Conservation (phyloP, 2,888 invertebrate genomes). For the Neoascia interrupta region DNA sequence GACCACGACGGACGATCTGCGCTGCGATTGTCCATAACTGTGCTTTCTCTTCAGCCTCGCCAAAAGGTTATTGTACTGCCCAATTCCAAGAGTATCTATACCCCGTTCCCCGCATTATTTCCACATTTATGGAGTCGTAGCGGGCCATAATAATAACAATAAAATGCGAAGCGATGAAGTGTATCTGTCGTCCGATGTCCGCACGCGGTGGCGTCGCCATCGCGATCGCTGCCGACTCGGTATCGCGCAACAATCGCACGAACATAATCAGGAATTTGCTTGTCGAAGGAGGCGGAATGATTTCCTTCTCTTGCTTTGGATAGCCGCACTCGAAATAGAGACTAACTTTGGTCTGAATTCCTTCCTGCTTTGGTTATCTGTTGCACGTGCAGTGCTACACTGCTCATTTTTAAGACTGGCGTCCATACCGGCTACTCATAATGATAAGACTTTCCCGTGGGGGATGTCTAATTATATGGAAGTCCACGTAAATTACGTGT, state of each 20-base stretch:
- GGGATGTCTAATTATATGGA: slow-evolving; percentile 22
- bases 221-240: slow-evolving; percentile 1
- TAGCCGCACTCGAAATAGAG: slow-evolving; percentile 40
- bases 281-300: slow-evolving; percentile 13
- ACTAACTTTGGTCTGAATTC: slow-evolving; percentile 30
- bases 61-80: slow-evolving; percentile 70
- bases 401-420: slow-evolving; percentile 10
- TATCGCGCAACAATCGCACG: slow-evolving; percentile 28
- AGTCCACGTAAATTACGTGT: slow-evolving; percentile 25
- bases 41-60: slow-evolving; percentile 63
- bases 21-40: slow-evolving; percentile 36
- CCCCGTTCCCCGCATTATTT: slow-evolving; percentile 32
- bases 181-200: slow-evolving; percentile 22
- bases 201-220: slow-evolving; percentile 23
- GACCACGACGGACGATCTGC: too few relatives aligned
- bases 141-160: slow-evolving; percentile 58
- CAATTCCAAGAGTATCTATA: slow-evolving; percentile 59
- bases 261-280: slow-evolving; percentile 49
- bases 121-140: slow-evolving; percentile 45
- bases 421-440: background rate
- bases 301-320: slow-evolving; percentile 4
- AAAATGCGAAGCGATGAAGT: slow-evolving; percentile 46
- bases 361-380: slow-evolving; percentile 29
- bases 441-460: slow-evolving; percentile 7
- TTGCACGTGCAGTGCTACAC: slow-evolving; percentile 16